Evolutionary conservation across 2,888 invertebrate species (phyloP), one percentile per base, ranked within the genome.

Genomic region (Calliscelio sp.): DNA sequence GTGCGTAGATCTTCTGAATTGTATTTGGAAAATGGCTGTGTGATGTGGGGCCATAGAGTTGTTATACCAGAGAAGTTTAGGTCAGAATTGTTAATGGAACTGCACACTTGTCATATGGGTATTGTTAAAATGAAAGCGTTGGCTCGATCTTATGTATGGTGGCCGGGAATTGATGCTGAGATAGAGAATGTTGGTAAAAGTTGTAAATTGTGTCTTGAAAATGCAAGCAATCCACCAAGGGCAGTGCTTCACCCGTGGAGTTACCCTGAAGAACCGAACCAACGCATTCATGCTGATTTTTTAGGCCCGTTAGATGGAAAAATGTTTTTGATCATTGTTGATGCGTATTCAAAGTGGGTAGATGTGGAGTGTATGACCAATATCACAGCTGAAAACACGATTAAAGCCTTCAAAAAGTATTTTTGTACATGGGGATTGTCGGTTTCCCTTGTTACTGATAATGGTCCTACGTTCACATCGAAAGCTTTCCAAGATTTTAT

Each of bases 71-170:
- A 1, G 22, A 20, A 46, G n/a, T 41, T 68, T 2, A 78, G 79
- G 44, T 10, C 20, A 10, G 16, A 71, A 18, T 28, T 89, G 0
- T 75, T 89, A 5, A 18, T 84, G 2, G 87, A 89, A 80, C 65
- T 89, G 14, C 87, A 89, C 70, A 63, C 57, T 0, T 84, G 86
- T 8, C 88, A 88, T 78, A 28, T 87, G n/a, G 88, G 89, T 1
- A 80, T 87, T 10, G 85, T 85, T 2, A 88, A 87, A 65, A 89
- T 87, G 84, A 89, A 90, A 74, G 66, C 83, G 32, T 24, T 87
- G 6, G 88, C 89, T 0, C 66, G 88, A 51, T 81, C 82, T 1
- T 87, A 87, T 55, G 78, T 88, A 2, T 88, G 86, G 80, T 90
- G 87, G 88, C 84, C 80, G 35, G 65, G 79, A 16, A 81, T 89